Conservation (phyloP, 2,113 vertebrate genomes). For the Oreochromis aureus region DNA sequence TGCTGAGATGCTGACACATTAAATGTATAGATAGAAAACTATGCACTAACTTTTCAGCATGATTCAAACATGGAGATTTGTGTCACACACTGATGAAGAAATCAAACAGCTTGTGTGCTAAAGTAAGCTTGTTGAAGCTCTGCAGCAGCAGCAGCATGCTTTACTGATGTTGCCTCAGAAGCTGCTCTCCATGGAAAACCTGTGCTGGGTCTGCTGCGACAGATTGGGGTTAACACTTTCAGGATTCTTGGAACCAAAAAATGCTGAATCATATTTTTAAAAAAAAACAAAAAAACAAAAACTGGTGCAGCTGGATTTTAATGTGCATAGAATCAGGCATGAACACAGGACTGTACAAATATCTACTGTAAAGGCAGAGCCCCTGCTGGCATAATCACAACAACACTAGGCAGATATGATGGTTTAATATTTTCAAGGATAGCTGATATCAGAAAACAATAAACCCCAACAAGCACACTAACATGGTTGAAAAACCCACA, state of each 20-base stretch:
- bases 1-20: not conserved
- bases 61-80: not conserved
- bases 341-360: not conserved
- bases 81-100: not conserved
- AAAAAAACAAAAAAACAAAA: not conserved
- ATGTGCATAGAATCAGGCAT: not conserved
- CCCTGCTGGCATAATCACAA: not conserved
- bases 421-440: not conserved
- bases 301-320: not conserved
- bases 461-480: not conserved
- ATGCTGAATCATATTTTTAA: not conserved
- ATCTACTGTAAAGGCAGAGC: not conserved
- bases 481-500: not conserved
- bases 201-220: slow-evolving; percentile 34
- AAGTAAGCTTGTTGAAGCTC: not conserved
- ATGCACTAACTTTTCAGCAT: not conserved
- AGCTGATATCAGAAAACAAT: not conserved
- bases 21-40: not conserved
- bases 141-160: not conserved
- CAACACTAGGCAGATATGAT: not conserved
- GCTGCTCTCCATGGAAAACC: slow-evolving; percentile 28
- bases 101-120: not conserved
- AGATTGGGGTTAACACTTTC: slow-evolving; percentile 50
- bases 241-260: slow-evolving; percentile 11
- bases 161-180: not conserved